A percentile compares a stretch with the other conserved stretches of the same genome.
Conservation (phyloP, 2,113 vertebrate species). For the Platichthys flesus region DNA sequence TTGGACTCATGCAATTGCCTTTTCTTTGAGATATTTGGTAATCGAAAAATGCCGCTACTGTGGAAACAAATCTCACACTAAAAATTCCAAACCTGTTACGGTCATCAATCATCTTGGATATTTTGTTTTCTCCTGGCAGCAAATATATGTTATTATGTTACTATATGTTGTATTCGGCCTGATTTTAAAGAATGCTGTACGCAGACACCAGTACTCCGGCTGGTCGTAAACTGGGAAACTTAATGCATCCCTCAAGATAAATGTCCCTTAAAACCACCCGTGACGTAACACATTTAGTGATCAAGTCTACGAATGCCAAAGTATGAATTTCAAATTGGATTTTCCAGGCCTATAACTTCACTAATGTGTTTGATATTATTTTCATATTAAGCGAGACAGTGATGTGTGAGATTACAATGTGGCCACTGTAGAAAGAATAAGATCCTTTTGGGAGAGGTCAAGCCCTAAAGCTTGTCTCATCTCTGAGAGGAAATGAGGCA, state of each 20-base stretch:
- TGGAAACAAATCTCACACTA: not conserved
- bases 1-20: not conserved
- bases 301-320: conserved; percentile 36
- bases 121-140: not conserved
- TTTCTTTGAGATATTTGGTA: not conserved
- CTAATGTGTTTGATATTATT: conserved; percentile 78
- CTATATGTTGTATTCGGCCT: not conserved
- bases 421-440: conserved; percentile 36
- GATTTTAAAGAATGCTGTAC: too few relatives aligned
- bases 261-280: conserved; percentile 36
- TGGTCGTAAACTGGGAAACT: not conserved
- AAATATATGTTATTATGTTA: not conserved
- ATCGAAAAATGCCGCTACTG: not conserved
- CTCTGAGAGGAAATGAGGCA: conserved; percentile 78
- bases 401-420: conserved; percentile 76
- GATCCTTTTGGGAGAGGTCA: conserved; percentile 67
- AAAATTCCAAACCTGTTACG: not conserved
- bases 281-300: conserved; percentile 61
- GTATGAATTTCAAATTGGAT: conserved; percentile 74
- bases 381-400: conserved; percentile 70
- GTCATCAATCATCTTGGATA: not conserved
- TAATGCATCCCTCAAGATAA: conserved; percentile 25
- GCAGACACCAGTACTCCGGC: too few relatives aligned
- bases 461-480: conserved; percentile 70
- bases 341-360: conserved; percentile 69